These are phyloP conservation scores for Strongylocentrotus purpuratus DNA, from an alignment of 35 echinoderm and acorn worm genomes.

Conservation along the genomic window DNA sequence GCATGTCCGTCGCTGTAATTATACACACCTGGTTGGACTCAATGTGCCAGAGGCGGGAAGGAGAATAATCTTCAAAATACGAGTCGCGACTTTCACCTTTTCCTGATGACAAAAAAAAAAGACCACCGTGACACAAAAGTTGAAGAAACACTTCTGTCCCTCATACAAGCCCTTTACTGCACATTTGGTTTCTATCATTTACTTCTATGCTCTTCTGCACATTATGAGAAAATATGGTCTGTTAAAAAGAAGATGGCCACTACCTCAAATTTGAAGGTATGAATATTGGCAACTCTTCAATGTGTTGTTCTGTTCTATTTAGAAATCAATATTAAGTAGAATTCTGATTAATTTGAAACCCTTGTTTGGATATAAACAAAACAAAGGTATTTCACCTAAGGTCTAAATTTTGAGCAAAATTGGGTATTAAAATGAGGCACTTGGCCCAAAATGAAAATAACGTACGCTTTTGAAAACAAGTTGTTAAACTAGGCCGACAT, in stretches of 20 bases:
- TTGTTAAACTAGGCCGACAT: too few relatives aligned
- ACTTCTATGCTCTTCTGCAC: not conserved
- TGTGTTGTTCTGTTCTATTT: too few relatives aligned
- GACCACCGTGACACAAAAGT: not conserved
- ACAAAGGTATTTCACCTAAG: too few relatives aligned
- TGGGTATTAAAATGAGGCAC: not conserved
- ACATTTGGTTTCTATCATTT: not conserved
- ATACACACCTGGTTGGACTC: not conserved
- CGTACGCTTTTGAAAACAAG: not conserved
- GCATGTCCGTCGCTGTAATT: not conserved
- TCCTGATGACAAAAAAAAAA: not conserved
- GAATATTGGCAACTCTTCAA: too few relatives aligned
- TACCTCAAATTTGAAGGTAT: too few relatives aligned
- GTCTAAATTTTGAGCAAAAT: too few relatives aligned
- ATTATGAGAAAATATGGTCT: not conserved
- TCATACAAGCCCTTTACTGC: not conserved
- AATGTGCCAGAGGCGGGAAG: not conserved
- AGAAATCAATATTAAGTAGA: too few relatives aligned
- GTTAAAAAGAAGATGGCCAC: too few relatives aligned
- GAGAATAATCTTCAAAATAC: not conserved
- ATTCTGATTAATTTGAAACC: too few relatives aligned
- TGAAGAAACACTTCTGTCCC: not conserved
- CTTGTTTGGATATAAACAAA: not conserved
- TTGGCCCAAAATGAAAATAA: not conserved
- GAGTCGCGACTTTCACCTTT: too few relatives aligned